Evolutionary conservation across 2,797 vertebrate species (phyloP).

Genomic region (Orestias chungarensis): DNA sequence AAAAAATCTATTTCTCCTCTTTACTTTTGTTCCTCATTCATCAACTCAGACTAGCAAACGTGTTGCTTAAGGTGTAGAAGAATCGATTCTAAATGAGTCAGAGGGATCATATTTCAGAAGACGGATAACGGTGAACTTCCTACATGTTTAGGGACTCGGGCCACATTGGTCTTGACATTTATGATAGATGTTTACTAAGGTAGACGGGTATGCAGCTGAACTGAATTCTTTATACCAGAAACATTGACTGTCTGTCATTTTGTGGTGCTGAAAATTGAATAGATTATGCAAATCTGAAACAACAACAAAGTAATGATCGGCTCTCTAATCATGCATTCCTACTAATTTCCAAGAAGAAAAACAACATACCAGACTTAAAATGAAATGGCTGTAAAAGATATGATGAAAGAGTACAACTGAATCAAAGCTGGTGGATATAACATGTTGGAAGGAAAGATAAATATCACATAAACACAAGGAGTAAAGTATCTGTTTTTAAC

Average conservation of each 20-base stretch:
- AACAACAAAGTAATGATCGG: not conserved
- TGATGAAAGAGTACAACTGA: not conserved
- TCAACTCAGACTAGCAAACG: conserved; percentile 55
- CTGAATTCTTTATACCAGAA: not conserved
- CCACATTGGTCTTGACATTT: conserved; percentile 34
- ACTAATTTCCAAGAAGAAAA: not conserved
- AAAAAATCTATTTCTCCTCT: conserved; percentile 54
- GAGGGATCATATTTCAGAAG: conserved; percentile 41
- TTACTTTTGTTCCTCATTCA: conserved; percentile 43
- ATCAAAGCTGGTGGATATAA: not conserved
- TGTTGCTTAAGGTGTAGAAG: conserved; percentile 47
- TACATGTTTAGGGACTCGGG: conserved; percentile 40
- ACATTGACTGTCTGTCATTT: not conserved
- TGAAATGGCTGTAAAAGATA: not conserved
- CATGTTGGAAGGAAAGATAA: not conserved
- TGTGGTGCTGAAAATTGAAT: conserved; percentile 1
- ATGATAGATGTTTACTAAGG: conserved; percentile 23
- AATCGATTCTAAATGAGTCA: conserved; percentile 61
- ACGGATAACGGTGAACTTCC: conserved; percentile 38
- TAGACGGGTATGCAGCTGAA: conserved; percentile 21
- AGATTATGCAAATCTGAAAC: not conserved
- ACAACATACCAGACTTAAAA: not conserved
- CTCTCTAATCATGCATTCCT: not conserved
- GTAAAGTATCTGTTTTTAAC: not conserved
- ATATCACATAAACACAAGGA: not conserved